These are phyloP conservation scores for Holacanthus passer DNA, from an alignment of 2,113 vertebrate genomes.

Conservation along the genomic window DNA sequence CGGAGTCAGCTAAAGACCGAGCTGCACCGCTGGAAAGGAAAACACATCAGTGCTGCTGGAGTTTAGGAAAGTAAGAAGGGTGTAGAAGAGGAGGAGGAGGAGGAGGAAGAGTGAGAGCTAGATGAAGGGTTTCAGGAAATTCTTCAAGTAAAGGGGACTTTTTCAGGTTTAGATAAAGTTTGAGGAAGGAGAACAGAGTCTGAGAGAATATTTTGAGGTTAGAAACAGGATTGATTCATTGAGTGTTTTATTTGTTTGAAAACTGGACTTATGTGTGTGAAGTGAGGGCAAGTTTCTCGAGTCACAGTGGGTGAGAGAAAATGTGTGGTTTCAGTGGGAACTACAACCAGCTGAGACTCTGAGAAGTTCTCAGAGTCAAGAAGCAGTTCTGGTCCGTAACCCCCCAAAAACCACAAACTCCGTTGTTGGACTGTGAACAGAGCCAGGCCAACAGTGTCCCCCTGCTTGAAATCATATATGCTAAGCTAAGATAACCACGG, in stretches of 20 bases:
- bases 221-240: not conserved
- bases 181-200: not conserved
- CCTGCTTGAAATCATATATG: not conserved
- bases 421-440: too few species aligned
- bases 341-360: not conserved
- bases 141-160: not conserved
- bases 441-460: not conserved
- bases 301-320: not conserved
- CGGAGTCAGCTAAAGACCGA: slow-evolving; percentile 28
- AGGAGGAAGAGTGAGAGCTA: not conserved
- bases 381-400: not conserved
- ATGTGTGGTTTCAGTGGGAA: not conserved
- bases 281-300: not conserved
- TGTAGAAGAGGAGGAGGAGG: slow-evolving; percentile 1
- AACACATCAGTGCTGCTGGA: slow-evolving; percentile 46
- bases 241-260: not conserved
- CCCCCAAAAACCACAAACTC: too few species aligned
- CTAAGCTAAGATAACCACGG: not conserved
- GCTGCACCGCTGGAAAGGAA: slow-evolving; percentile 46
- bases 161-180: not conserved
- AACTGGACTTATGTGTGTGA: not conserved
- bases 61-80: not conserved
- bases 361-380: too few species aligned
- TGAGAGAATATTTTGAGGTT: not conserved
- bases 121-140: not conserved